These are phyloP conservation scores for Potamarius usumacintae DNA, from an alignment of 2,113 vertebrate species.

Conservation along the genomic window DNA sequence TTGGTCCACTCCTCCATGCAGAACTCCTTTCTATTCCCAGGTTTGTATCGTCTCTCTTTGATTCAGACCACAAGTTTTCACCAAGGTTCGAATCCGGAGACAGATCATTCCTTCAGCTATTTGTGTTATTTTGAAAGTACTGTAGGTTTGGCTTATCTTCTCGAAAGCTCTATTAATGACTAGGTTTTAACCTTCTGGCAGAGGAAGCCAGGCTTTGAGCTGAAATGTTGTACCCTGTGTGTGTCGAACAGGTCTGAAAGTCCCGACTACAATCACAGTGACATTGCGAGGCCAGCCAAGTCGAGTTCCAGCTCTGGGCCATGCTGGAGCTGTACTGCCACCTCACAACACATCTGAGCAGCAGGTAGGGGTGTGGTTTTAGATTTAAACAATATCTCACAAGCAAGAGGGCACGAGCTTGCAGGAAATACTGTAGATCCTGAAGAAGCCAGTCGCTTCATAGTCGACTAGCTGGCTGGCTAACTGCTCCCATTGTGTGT, in stretches of 20 bases:
- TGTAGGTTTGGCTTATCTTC: background rate
- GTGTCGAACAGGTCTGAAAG: constrained; percentile 82
- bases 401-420: background rate
- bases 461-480: background rate
- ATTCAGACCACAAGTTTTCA: background rate
- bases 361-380: constrained; percentile 63
- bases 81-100: background rate
- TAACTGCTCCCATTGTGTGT: background rate
- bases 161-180: background rate
- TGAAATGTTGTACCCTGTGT: constrained; percentile 47
- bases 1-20: background rate
- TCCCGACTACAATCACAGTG: constrained; percentile 89
- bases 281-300: constrained; percentile 84
- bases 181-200: background rate
- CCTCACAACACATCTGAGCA: constrained; percentile 60
- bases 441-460: background rate
- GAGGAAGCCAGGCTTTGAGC: background rate
- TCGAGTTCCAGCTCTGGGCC: constrained; percentile 76
- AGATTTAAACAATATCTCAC: too few species aligned
- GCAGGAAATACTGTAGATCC: background rate
- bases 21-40: background rate
- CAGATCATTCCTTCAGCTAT: background rate
- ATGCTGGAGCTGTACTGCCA: constrained; percentile 62
- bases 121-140: background rate
- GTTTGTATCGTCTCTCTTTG: background rate